phyloP scores from a whole-genome alignment of 2,797 vertebrate genomes.

The Anabacerthia variegaticeps region DNA sequence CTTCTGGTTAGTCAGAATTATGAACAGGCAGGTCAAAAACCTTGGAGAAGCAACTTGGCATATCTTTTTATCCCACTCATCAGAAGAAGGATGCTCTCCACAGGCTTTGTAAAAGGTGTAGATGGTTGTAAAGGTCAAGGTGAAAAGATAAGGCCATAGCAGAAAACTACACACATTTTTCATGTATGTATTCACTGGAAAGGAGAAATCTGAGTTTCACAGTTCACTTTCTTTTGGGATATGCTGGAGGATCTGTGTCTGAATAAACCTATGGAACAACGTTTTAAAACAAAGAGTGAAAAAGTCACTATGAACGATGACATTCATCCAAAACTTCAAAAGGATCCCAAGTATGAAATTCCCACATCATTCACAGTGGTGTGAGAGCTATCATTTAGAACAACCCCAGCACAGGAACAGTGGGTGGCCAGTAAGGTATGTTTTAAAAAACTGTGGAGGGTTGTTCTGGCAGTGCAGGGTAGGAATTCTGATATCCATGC shows the following conservation, averaged over 20 bases:
- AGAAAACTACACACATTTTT: neutral
- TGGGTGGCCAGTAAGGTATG: neutral
- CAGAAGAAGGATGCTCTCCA: neutral
- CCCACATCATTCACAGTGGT: neutral
- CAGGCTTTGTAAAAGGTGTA: neutral
- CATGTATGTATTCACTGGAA: neutral
- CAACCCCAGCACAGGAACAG: neutral
- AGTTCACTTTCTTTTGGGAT: neutral
- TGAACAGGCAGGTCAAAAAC: neutral
- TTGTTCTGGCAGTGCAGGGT: neutral
- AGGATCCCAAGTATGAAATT: neutral
- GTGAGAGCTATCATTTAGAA: neutral
- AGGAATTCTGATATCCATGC: neutral
- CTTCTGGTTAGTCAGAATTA: neutral
- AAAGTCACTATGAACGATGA: neutral
- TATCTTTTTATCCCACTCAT: neutral
- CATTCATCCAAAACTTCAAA: neutral
- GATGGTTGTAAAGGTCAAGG: neutral
- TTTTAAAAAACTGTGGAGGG: neutral
- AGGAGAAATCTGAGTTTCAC: neutral
- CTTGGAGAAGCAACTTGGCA: neutral
- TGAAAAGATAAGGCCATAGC: neutral
- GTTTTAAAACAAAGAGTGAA: neutral
- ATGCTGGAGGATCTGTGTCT: neutral
- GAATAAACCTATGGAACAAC: neutral